Conservation (phyloP, 2,113 vertebrate species). For the Grammatotria lemairii region DNA sequence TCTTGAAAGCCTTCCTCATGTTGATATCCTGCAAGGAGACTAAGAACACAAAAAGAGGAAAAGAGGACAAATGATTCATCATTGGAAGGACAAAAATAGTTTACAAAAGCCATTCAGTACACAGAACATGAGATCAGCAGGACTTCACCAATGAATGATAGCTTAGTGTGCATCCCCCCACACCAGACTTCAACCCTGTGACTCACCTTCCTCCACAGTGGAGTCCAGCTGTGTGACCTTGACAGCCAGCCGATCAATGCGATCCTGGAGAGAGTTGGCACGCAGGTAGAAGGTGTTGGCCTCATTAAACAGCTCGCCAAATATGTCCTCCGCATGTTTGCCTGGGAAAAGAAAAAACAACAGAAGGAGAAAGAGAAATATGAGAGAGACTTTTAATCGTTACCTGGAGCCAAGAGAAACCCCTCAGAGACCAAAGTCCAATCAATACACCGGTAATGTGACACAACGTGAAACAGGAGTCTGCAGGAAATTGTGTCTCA, state of each 20-base stretch:
- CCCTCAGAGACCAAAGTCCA: background rate
- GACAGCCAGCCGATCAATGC: slow-evolving; percentile 94
- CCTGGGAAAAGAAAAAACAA: slow-evolving; percentile 62
- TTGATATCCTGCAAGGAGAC: slow-evolving; percentile 98
- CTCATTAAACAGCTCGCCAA: slow-evolving; percentile 95
- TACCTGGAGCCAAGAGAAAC: slow-evolving; percentile 7
- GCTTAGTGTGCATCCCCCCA: background rate
- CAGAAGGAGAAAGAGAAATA: background rate
- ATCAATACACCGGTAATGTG: slow-evolving; percentile 40
- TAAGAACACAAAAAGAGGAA: slow-evolving; percentile 37
- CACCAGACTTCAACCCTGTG: slow-evolving; percentile 20
- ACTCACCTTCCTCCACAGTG: slow-evolving; percentile 95
- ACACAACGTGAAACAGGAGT: slow-evolving; percentile 16
- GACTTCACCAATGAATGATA: background rate
- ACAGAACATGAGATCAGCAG: background rate
- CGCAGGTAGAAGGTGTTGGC: slow-evolving; percentile 96
- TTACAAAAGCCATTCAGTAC: background rate
- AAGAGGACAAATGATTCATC: background rate
- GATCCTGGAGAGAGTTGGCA: slow-evolving; percentile 95
- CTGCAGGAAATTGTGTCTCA: slow-evolving; percentile 17
- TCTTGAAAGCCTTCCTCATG: slow-evolving; percentile 98
- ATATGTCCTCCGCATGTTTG: slow-evolving; percentile 98
- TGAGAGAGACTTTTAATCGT: slow-evolving; percentile 4
- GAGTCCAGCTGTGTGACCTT: slow-evolving; percentile 99
- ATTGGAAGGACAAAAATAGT: background rate